phyloP scores from a whole-genome alignment of 2,888 invertebrate genomes.

The Dorcus parallelipipedus region DNA sequence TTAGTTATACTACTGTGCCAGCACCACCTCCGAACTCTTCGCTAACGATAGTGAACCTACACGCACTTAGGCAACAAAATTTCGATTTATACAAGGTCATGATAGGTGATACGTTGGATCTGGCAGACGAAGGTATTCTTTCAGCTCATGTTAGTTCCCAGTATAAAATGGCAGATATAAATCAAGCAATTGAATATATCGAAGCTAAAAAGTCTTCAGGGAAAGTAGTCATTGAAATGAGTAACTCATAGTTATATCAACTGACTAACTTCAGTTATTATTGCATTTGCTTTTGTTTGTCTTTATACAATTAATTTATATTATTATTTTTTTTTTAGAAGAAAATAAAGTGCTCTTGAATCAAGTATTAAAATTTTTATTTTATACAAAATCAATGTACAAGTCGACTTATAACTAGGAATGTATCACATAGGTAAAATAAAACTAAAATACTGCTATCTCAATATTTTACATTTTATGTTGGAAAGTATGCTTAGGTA shows the following conservation, averaged over 20 bases:
- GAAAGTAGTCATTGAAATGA: slow-evolving; percentile 55
- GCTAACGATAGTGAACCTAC: slow-evolving; percentile 38
- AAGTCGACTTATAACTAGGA: slow-evolving; percentile 1
- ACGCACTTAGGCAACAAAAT: slow-evolving; percentile 47
- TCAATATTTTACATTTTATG: no score
- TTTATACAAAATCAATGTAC: slow-evolving; percentile 8
- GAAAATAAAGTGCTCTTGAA: slow-evolving; percentile 4
- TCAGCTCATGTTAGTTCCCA: slow-evolving; percentile 56
- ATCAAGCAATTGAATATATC: slow-evolving; percentile 59
- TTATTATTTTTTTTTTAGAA: not conserved
- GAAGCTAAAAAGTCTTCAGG: slow-evolving; percentile 58
- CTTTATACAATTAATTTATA: not conserved
- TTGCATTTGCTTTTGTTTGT: not conserved
- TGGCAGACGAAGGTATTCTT: slow-evolving; percentile 61
- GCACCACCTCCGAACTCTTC: slow-evolving; percentile 38
- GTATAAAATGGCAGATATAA: slow-evolving; percentile 56
- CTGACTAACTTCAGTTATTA: not conserved
- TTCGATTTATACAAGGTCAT: slow-evolving; percentile 53
- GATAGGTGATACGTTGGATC: slow-evolving; percentile 55
- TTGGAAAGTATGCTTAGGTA: no score
- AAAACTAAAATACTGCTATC: no score
- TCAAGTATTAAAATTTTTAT: not conserved
- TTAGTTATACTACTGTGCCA: slow-evolving; percentile 33
- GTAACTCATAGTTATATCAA: slow-evolving; percentile 18
- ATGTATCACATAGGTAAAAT: slow-evolving; percentile 9